A percentile compares a stretch with the other conserved stretches of the same genome.
phyloP scores from a whole-genome alignment of 2,113 vertebrate species.

The Bubo scandiacus region DNA sequence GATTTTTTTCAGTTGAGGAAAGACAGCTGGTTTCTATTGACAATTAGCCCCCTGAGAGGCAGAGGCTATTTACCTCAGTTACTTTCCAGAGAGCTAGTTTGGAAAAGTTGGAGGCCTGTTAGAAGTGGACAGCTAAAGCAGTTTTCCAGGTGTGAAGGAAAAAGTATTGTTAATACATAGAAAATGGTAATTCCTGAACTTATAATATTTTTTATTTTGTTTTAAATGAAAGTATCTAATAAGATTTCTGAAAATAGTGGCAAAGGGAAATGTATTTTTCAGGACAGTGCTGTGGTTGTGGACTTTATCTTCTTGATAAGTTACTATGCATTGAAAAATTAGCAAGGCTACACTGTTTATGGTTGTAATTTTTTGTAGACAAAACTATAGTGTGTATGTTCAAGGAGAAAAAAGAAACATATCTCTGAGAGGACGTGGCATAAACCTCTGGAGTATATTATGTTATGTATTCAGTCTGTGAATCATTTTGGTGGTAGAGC shows the following conservation, averaged over 20 bases:
- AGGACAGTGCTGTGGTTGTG: rapidly evolving
- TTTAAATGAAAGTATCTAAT: rapidly evolving
- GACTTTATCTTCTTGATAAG: background rate
- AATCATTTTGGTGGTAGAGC: background rate
- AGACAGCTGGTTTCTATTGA: background rate
- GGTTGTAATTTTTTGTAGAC: background rate
- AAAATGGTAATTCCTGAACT: rapidly evolving
- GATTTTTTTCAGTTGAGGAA: background rate
- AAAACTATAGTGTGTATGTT: rapidly evolving
- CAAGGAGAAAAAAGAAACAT: background rate
- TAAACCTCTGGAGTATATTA: background rate
- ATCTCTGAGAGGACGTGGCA: rapidly evolving
- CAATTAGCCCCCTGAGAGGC: background rate
- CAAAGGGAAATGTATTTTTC: rapidly evolving
- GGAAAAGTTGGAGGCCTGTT: rapidly evolving
- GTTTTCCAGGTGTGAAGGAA: rapidly evolving
- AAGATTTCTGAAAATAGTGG: rapidly evolving
- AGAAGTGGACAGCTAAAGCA: rapidly evolving
- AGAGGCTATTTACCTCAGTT: background rate
- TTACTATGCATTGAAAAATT: background rate
- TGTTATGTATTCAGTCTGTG: rapidly evolving
- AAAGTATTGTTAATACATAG: rapidly evolving
- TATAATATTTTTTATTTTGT: rapidly evolving
- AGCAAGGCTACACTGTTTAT: rapidly evolving
- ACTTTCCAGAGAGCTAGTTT: rapidly evolving